Base-by-base conservation (phyloP, 1,140 invertebrate species). In the Drosophila prosaltans region DNA sequence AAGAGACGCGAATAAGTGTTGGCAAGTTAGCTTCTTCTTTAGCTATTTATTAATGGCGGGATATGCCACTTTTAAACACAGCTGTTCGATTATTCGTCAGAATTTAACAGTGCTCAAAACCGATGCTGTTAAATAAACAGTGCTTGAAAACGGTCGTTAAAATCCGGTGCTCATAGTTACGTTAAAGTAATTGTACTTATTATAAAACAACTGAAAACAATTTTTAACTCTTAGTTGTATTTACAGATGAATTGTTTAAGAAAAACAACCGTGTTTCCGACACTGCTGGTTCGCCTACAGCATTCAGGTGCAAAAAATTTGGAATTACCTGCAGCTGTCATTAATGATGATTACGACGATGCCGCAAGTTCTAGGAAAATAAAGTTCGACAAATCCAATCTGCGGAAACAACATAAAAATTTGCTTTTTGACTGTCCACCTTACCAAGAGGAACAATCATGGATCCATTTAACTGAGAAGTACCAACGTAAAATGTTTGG, bases 401-500 rank as follows among this genome's bases (percentile, higher is more conserved):
- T 96, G 3, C 80, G 77, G 26, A n/a, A 60, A 1, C 41, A 78
- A 5, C 93, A 96, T 78, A 91, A 93, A 48, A 95, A 94, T 85
- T 91, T 94, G 10, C 64, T 96, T 1, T 68, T 93, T 30, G 93
- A 92, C 45, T 72, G 74, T 72, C 68, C 77, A 24, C 95, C 95
- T 7, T 95, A 94, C 67, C 43, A 90, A 2, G 79, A 93, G 60
- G 72, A 93, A 3, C 70, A 89, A 3, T 91, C 81, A 0, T 93
- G 92, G 92, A 90, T 83, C 71, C 95, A 96, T 75, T 43, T 93
- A 8, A 94, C 93, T 1, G 82, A 95, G 1, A 94, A 93, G 67
- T 96, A 95, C 79, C 93, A 95, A 54, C 92, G 93, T 63, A 93
- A 92, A 80, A 83, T 94, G 36, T 94, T 94, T 73, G 95, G 94